phyloP scores from a whole-genome alignment of 2,797 vertebrate species.

The Bradypodion ventrale region DNA sequence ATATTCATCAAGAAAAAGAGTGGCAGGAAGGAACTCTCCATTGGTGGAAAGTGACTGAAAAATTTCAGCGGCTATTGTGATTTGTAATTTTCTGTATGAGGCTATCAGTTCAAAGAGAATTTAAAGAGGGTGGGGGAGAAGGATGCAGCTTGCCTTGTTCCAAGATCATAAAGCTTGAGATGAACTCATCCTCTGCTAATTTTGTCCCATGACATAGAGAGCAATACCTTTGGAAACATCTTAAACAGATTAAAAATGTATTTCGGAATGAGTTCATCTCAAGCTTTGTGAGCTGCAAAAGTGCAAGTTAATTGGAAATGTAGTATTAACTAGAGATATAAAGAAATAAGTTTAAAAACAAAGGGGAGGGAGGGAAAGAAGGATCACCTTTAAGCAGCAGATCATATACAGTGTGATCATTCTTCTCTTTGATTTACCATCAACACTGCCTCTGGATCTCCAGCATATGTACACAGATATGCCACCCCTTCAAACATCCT shows the following conservation, averaged over 20 bases:
- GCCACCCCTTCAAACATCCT: not conserved
- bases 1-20: constrained; percentile 49
- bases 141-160: constrained; percentile 32
- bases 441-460: not conserved
- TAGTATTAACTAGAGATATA: constrained; percentile 45
- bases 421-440: not conserved
- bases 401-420: not conserved
- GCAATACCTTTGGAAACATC: constrained; percentile 44
- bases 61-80: constrained; percentile 35
- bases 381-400: constrained; percentile 17
- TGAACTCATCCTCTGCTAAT: constrained; percentile 61
- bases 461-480: constrained; percentile 1
- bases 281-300: constrained; percentile 54
- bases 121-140: constrained; percentile 1
- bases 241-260: constrained; percentile 53
- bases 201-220: constrained; percentile 48
- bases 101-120: constrained; percentile 41
- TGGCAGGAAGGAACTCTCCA: constrained; percentile 49
- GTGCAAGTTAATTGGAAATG: constrained; percentile 46
- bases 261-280: constrained; percentile 57
- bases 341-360: constrained; percentile 33
- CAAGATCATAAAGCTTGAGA: no score
- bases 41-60: constrained; percentile 40
- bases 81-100: constrained; percentile 28
- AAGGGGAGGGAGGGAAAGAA: not conserved